A percentile compares a stretch with the other conserved stretches of the same genome.
Evolutionary conservation across 2,797 vertebrate genomes (phyloP).

Genomic region (Anguilla megastoma): DNA sequence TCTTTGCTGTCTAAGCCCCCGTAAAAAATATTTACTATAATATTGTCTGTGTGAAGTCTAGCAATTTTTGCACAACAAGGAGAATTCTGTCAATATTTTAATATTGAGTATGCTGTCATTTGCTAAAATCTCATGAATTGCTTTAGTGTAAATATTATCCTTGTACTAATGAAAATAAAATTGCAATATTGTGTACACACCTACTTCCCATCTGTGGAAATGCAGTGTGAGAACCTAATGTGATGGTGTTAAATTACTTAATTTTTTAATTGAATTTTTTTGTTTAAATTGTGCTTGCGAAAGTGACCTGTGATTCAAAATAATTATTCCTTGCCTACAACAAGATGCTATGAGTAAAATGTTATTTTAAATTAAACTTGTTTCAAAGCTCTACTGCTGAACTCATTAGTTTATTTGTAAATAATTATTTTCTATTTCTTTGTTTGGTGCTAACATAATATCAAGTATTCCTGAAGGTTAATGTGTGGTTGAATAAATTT

Average conservation of each 20-base stretch:
- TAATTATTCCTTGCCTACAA: not conserved
- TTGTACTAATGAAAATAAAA: too few relatives aligned
- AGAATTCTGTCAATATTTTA: too few relatives aligned
- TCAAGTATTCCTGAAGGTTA: slow-evolving; percentile 1
- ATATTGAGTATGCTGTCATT: too few relatives aligned
- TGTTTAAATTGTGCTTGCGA: too few relatives aligned
- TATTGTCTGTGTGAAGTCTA: too few relatives aligned
- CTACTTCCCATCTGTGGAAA: not conserved
- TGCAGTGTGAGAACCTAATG: not conserved
- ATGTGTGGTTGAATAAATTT: not conserved
- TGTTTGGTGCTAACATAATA: not conserved
- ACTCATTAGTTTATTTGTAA: not conserved
- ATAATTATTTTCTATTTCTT: not conserved
- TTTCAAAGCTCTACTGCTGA: not conserved
- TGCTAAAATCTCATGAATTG: not conserved
- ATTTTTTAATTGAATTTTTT: too few relatives aligned
- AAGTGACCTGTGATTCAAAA: too few relatives aligned
- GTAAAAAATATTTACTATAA: too few relatives aligned
- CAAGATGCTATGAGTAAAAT: too few relatives aligned
- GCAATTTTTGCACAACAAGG: too few relatives aligned
- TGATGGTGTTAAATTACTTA: too few relatives aligned
- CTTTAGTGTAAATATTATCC: not conserved
- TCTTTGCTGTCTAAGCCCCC: not conserved
- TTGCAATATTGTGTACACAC: not conserved
- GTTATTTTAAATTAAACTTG: too few relatives aligned